Conservation (phyloP, 2,113 vertebrate genomes). For the Butastur rufipennis region DNA sequence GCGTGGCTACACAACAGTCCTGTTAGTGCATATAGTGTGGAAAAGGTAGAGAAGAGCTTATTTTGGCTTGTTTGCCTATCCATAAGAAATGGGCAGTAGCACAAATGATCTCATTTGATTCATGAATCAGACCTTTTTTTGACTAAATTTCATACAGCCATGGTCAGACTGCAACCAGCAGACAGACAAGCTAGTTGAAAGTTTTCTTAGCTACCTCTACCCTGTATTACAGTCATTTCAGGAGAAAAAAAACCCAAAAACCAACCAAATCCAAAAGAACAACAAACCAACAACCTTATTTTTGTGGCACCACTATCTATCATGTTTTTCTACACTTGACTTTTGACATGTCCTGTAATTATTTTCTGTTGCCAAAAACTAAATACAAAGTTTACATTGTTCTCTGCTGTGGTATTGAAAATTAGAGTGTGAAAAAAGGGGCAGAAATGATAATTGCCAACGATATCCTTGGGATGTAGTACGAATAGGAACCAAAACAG, state of each 20-base stretch:
- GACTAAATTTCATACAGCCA: not conserved
- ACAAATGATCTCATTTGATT: not conserved
- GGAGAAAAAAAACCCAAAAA: too few relatives aligned
- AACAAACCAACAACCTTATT: not conserved
- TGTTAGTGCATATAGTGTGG: not conserved
- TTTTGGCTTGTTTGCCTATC: not conserved
- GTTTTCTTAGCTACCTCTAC: not conserved
- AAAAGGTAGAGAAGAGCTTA: not conserved
- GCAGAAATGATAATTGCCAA: not conserved
- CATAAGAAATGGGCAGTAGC: not conserved
- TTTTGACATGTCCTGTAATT: not conserved
- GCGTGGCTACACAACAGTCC: not conserved
- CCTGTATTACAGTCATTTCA: not conserved
- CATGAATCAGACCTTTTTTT: not conserved
- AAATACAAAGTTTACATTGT: not conserved
- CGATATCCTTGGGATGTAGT: not conserved
- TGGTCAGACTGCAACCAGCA: not conserved
- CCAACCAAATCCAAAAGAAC: not conserved
- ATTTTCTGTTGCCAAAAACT: not conserved
- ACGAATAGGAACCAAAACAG: not conserved
- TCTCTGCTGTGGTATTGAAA: not conserved
- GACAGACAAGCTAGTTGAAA: not conserved
- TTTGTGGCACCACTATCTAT: not conserved
- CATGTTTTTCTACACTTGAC: not conserved
- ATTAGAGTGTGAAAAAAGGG: not conserved